Percentiles rank a stretch among this genome's conserved stretches.
Conservation (phyloP, 2,888 invertebrate genomes). For the Phorcus lineatus region DNA sequence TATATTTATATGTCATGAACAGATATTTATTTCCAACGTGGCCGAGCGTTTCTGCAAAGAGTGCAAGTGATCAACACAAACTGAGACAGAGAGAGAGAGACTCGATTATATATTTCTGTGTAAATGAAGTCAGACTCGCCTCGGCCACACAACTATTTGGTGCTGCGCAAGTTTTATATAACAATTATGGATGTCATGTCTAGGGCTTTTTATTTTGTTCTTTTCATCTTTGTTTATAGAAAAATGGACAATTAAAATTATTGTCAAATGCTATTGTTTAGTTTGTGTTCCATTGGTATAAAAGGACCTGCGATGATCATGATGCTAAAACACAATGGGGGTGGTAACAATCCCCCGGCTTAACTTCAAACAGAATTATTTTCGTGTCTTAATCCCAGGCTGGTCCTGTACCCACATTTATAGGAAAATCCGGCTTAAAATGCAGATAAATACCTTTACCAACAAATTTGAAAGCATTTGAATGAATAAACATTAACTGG, state of each 20-base stretch:
- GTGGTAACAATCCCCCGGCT: too few species aligned
- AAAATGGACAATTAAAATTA: conserved; percentile 7
- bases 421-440: too few species aligned
- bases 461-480: too few species aligned
- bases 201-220: conserved; percentile 23
- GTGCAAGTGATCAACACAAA: conserved; percentile 1
- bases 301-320: not conserved
- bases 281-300: not conserved
- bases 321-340: too few species aligned
- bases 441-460: too few species aligned
- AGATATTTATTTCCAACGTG: conserved; percentile 10
- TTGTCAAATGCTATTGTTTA: not conserved
- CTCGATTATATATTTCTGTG: conserved; percentile 19
- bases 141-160: conserved; percentile 24
- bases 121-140: conserved; percentile 11
- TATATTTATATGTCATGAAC: conserved; percentile 12
- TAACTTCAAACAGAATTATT: too few species aligned
- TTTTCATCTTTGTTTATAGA: conserved; percentile 23
- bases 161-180: conserved; percentile 28
- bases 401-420: too few species aligned
- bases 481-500: too few species aligned
- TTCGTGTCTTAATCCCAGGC: too few species aligned
- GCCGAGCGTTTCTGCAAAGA: conserved; percentile 1
- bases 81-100: not conserved
- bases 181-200: conserved; percentile 1